These are phyloP conservation scores for Oscheius sp. DNA, from an alignment of 2,888 invertebrate species.

Conservation along the genomic window DNA sequence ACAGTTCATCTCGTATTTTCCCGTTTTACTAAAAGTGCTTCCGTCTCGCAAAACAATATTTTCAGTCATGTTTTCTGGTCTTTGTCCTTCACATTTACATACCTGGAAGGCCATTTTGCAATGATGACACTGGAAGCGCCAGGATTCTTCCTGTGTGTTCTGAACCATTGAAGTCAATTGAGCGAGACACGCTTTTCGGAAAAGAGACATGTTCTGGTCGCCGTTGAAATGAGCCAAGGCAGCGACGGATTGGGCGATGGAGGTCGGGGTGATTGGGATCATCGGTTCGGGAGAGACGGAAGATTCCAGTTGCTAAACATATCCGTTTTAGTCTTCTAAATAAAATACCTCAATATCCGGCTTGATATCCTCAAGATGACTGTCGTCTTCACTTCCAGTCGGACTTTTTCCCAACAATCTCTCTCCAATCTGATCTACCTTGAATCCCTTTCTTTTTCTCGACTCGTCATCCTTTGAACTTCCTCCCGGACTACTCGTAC, in stretches of 20 bases:
- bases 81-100: neutral
- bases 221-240: slow-evolving; percentile 20
- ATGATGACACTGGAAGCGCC: slow-evolving; percentile 50
- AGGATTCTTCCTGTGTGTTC: slow-evolving; percentile 16
- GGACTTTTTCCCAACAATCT: slow-evolving; percentile 54
- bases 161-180: slow-evolving; percentile 14
- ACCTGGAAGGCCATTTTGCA: slow-evolving; percentile 59
- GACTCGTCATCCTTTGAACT: slow-evolving; percentile 44
- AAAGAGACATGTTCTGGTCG: slow-evolving; percentile 22
- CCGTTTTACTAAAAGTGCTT: slow-evolving; percentile 9
- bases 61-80: neutral
- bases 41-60: slow-evolving; percentile 9
- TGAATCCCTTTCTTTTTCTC: slow-evolving; percentile 86
- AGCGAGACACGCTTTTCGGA: slow-evolving; percentile 43
- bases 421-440: slow-evolving; percentile 76
- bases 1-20: too few relatives aligned
- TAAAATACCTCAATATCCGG: slow-evolving; percentile 42
- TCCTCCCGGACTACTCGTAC: slow-evolving; percentile 39
- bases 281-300: slow-evolving; percentile 42
- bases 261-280: slow-evolving; percentile 32
- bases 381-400: slow-evolving; percentile 40
- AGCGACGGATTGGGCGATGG: slow-evolving; percentile 26
- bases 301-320: slow-evolving; percentile 33
- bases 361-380: slow-evolving; percentile 40
- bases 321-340: neutral